These are phyloP conservation scores for Pelmatolapia mariae DNA, from an alignment of 2,113 vertebrate genomes.

Conservation along the genomic window DNA sequence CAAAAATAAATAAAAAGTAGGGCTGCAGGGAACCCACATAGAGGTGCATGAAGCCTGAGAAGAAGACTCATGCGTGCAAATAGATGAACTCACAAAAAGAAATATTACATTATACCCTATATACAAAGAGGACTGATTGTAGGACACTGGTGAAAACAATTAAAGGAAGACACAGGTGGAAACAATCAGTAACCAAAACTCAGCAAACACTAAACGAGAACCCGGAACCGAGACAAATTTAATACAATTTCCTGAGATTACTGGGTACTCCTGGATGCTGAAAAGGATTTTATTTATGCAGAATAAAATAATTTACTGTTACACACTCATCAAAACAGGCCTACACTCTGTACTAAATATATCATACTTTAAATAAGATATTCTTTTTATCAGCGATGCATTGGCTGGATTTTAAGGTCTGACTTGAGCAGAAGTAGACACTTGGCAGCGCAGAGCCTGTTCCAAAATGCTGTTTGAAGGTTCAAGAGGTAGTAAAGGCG, in stretches of 20 bases:
- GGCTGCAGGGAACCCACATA: background rate
- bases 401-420: background rate
- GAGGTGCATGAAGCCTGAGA: background rate
- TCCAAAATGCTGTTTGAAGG: slow-evolving; percentile 51
- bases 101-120: background rate
- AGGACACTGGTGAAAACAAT: background rate
- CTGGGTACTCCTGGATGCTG: background rate
- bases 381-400: background rate
- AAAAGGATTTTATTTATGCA: background rate
- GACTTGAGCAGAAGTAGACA: background rate
- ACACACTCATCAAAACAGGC: background rate
- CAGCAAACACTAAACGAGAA: background rate
- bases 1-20: background rate
- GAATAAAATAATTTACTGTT: background rate
- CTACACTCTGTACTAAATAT: background rate
- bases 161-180: background rate
- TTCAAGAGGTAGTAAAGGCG: slow-evolving; percentile 10
- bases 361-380: background rate
- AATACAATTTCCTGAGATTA: background rate
- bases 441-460: background rate
- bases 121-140: background rate
- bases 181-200: background rate
- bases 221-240: background rate
- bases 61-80: background rate
- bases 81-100: background rate